These are phyloP conservation scores for Camelus dromedarius DNA, from an alignment of 2,113 vertebrate species.

Conservation along the genomic window DNA sequence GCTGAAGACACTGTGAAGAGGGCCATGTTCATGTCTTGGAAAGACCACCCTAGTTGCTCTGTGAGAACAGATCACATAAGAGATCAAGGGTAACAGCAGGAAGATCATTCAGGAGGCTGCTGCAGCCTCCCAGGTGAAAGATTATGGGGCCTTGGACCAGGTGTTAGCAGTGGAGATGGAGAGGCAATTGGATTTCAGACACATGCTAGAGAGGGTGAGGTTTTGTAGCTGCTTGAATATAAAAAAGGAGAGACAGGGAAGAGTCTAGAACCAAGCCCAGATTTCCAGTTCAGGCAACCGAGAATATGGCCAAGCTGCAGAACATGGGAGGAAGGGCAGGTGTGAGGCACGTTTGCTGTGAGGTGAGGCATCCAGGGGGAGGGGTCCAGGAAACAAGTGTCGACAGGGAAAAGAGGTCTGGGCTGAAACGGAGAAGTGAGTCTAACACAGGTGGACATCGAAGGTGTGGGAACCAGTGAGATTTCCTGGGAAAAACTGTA, in stretches of 20 bases:
- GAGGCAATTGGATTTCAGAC: neutral
- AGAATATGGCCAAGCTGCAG: slow-evolving; percentile 4
- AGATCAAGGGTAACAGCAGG: neutral
- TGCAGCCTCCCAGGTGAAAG: neutral
- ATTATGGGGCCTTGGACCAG: neutral
- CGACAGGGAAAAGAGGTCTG: neutral
- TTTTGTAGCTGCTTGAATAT: neutral
- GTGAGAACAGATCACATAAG: neutral
- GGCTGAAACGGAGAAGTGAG: neutral
- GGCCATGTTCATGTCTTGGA: neutral
- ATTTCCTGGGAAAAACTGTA: neutral
- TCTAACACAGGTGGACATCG: neutral
- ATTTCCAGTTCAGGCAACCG: neutral
- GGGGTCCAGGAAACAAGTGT: neutral
- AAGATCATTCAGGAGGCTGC: neutral
- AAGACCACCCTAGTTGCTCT: neutral
- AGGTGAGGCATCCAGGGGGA: neutral
- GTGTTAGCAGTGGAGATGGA: neutral
- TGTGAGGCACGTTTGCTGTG: neutral
- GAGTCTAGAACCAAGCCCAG: slow-evolving; percentile 1
- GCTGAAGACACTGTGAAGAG: neutral
- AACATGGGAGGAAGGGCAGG: neutral
- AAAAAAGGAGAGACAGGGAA: neutral
- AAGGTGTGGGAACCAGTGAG: neutral
- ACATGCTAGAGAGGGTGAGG: neutral